Conservation (phyloP, 2,113 vertebrate genomes). For the Melanerpes formicivorus region DNA sequence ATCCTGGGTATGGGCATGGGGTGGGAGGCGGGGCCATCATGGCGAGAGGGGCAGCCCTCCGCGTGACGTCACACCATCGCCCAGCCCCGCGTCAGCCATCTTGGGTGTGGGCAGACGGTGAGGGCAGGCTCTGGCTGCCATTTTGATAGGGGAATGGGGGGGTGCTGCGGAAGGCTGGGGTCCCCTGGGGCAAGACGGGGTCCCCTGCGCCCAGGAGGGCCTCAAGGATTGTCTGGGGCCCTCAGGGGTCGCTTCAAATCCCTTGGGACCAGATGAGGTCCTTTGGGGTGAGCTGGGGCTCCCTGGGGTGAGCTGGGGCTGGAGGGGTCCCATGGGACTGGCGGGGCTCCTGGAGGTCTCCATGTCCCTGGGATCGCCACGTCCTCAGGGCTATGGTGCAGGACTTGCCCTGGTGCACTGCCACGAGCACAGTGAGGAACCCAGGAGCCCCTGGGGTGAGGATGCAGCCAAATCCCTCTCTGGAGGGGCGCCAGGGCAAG, state of each 20-base stretch:
- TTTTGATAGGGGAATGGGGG: neutral
- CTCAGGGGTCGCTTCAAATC: neutral
- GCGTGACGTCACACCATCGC: neutral
- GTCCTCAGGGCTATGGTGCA: no score
- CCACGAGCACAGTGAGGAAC: no score
- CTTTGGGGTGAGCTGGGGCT: neutral
- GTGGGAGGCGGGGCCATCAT: neutral
- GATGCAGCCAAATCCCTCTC: no score
- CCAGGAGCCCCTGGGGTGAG: no score
- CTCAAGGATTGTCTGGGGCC: neutral
- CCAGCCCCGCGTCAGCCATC: neutral
- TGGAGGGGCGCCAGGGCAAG: no score
- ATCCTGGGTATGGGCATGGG: neutral
- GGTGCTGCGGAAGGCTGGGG: no score
- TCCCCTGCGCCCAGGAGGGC: neutral
- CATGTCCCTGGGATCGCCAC: neutral
- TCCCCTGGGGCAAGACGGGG: no score
- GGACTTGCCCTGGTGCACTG: no score
- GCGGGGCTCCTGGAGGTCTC: neutral
- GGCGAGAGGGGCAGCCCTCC: neutral
- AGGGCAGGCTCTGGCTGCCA: neutral
- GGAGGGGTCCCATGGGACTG: no score
- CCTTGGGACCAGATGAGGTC: neutral
- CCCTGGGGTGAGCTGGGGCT: neutral
- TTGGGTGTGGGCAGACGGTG: neutral